These are phyloP conservation scores for Caenorhabditis sulstoni DNA, from an alignment of 2,888 invertebrate species.

Conservation along the genomic window DNA sequence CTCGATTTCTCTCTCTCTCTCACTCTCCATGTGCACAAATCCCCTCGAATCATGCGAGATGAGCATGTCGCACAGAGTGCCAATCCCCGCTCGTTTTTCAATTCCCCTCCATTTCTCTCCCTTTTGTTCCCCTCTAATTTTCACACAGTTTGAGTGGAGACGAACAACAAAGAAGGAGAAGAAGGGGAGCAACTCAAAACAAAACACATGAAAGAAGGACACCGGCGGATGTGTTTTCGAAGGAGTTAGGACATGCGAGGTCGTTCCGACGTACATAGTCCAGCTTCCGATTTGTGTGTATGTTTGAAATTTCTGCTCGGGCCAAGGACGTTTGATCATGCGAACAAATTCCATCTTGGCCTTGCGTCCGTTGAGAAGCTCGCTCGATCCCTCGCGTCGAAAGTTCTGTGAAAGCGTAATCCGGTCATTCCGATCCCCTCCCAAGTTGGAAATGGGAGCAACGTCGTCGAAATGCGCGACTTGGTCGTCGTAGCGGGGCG, in stretches of 20 bases:
- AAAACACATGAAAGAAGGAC: too few species aligned
- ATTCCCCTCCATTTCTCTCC: too few species aligned
- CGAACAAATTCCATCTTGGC: too few species aligned
- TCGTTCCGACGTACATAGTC: not conserved
- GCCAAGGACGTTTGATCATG: slow-evolving; percentile 17
- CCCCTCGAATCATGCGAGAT: slow-evolving; percentile 7
- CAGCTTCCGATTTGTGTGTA: not conserved
- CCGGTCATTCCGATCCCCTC: slow-evolving; percentile 23
- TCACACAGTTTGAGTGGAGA: too few species aligned
- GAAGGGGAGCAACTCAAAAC: not conserved
- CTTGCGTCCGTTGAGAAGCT: not conserved
- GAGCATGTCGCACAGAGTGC: not conserved
- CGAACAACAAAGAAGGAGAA: not conserved
- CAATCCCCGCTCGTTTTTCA: too few species aligned
- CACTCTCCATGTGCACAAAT: slow-evolving; percentile 7
- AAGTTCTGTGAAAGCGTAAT: slow-evolving; percentile 13
- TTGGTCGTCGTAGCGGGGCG: slow-evolving; percentile 46
- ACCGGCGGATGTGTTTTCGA: not conserved
- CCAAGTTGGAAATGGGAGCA: slow-evolving; percentile 51
- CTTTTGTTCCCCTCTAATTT: too few species aligned
- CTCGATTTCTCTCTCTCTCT: not conserved
- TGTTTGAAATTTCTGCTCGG: slow-evolving; percentile 1
- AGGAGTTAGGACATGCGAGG: slow-evolving; percentile 11
- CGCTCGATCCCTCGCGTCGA: slow-evolving; percentile 4
- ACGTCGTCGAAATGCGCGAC: slow-evolving; percentile 53